phyloP scores from a whole-genome alignment of 2,888 invertebrate genomes.

The Pseudococcus longispinus region DNA sequence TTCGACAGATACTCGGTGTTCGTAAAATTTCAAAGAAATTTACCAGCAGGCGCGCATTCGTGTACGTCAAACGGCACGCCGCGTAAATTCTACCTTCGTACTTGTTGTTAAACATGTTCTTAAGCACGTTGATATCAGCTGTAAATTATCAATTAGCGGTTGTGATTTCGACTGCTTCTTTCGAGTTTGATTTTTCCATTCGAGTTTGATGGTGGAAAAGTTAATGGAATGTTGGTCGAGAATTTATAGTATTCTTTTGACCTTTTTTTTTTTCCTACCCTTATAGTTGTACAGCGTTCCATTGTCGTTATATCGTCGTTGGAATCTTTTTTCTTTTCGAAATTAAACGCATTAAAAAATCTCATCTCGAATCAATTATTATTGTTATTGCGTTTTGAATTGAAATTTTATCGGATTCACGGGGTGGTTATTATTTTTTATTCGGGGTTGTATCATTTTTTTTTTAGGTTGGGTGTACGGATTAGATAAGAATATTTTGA shows the following conservation, averaged over 20 bases:
- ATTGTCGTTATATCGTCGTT: not conserved
- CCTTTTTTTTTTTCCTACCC: not conserved
- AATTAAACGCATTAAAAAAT: not conserved
- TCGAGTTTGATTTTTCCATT: not conserved
- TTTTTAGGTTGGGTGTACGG: too few species aligned
- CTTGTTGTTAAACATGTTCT: not conserved
- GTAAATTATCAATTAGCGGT: slow-evolving; percentile 31
- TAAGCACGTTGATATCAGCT: not conserved
- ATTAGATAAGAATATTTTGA: too few species aligned
- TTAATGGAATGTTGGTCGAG: not conserved
- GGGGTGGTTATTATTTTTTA: not conserved
- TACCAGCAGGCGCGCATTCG: not conserved
- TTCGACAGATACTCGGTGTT: slow-evolving; percentile 51
- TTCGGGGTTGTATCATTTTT: not conserved
- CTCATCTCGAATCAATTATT: not conserved
- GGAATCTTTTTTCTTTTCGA: not conserved
- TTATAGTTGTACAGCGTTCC: not conserved
- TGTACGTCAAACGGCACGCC: not conserved
- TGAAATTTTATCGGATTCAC: not conserved
- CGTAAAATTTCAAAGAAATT: slow-evolving; percentile 44
- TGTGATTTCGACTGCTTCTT: not conserved
- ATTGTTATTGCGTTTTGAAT: not conserved
- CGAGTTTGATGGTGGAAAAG: not conserved
- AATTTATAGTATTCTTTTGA: not conserved
- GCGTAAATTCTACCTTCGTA: not conserved